Conservation (phyloP, 1,140 invertebrate species). For the Drosophila albomicans region DNA sequence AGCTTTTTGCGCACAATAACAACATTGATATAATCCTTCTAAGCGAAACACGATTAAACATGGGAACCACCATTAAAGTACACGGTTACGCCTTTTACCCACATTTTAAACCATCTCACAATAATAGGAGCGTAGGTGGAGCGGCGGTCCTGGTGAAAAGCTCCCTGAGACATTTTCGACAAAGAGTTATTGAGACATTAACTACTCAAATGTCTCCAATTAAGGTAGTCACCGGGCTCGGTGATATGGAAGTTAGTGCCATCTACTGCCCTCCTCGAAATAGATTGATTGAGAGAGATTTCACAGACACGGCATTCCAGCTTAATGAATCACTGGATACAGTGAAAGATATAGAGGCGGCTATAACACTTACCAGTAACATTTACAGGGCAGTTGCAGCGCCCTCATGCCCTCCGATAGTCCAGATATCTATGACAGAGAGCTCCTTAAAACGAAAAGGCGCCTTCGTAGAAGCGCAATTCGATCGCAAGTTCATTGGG, state of each 20-base stretch:
- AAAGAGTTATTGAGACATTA: constrained; percentile 19
- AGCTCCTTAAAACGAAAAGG: constrained; percentile 13
- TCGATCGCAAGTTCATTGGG: constrained; percentile 14
- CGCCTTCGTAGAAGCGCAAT: constrained; percentile 24
- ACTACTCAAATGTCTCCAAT: constrained; percentile 34
- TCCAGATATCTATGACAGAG: not conserved
- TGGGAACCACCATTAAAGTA: constrained; percentile 17
- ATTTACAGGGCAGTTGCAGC: constrained; percentile 28
- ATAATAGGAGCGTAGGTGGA: constrained; percentile 23
- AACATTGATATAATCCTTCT: constrained; percentile 29
- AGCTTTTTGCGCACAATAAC: constrained; percentile 6
- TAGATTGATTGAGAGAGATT: constrained; percentile 28
- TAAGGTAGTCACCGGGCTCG: constrained; percentile 20
- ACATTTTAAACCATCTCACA: constrained; percentile 6
- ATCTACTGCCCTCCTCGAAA: constrained; percentile 34
- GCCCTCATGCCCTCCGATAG: not conserved
- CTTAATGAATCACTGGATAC: constrained; percentile 23
- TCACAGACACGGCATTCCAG: constrained; percentile 11
- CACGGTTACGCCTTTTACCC: constrained; percentile 37
- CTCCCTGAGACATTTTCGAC: constrained; percentile 38
- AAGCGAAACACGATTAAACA: constrained; percentile 31
- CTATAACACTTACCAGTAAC: constrained; percentile 2
- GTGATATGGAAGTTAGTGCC: constrained; percentile 12
- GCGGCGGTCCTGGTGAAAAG: constrained; percentile 29
- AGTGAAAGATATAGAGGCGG: not conserved